Evolutionary conservation across 1,140 invertebrate genomes (phyloP).

Genomic region (Melipona quadrifasciata): DNA sequence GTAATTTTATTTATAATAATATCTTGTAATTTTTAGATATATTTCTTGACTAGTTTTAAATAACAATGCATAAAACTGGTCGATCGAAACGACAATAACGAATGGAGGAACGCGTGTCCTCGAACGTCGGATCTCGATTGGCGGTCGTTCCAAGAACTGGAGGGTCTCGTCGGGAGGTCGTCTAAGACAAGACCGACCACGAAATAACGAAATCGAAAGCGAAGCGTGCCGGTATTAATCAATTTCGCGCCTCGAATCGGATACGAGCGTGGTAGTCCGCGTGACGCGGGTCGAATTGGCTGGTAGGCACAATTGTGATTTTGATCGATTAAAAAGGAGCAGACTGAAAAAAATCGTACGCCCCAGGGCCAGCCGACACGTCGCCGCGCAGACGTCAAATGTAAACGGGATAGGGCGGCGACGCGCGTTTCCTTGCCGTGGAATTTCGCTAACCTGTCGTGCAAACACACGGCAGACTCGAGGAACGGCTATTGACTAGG

Average conservation of each 20-base stretch:
- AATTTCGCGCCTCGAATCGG: conserved; percentile 30
- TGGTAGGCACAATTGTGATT: background rate
- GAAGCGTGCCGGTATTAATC: conserved; percentile 29
- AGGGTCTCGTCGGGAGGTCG: conserved; percentile 10
- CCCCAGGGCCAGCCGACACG: background rate
- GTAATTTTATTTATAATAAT: no score
- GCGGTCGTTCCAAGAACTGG: background rate
- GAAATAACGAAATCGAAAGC: conserved; percentile 27
- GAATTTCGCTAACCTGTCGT: conserved; percentile 63
- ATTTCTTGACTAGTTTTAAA: no score
- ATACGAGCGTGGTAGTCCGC: background rate
- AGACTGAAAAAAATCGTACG: conserved; percentile 15
- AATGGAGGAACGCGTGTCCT: background rate
- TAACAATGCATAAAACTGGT: no score
- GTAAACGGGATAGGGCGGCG: conserved; percentile 19
- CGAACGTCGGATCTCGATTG: background rate
- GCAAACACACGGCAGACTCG: conserved; percentile 54
- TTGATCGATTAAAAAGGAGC: conserved; percentile 26
- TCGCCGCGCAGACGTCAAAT: conserved; percentile 22
- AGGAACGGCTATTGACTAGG: conserved; percentile 56
- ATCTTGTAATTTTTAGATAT: no score
- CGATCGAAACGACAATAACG: conserved; percentile 4
- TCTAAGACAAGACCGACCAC: background rate
- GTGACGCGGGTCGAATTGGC: conserved; percentile 1
- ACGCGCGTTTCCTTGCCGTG: conserved; percentile 34